A percentile compares a stretch with the other conserved stretches of the same genome.
phyloP scores from a whole-genome alignment of 2,888 invertebrate genomes.

The Drosophila monieri region DNA sequence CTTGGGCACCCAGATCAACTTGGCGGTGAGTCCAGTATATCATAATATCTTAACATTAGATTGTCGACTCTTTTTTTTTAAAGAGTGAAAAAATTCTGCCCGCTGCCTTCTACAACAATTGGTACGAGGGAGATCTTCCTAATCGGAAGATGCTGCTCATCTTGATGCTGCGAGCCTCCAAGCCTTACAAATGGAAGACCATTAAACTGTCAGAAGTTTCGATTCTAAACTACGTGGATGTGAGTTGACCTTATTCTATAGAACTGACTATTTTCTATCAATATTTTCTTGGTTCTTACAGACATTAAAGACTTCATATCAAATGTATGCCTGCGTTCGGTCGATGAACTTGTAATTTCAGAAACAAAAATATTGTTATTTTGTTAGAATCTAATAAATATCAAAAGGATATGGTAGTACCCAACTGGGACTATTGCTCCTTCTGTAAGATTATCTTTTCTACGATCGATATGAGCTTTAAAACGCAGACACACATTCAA shows the following conservation, averaged over 20 bases:
- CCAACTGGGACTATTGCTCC: no score
- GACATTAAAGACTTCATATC: conserved; percentile 74
- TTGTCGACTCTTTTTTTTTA: background rate
- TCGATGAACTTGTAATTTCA: conserved; percentile 38
- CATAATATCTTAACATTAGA: background rate
- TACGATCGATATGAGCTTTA: no score
- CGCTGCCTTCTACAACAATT: conserved; percentile 79
- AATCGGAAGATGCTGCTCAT: conserved; percentile 76
- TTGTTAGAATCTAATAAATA: no score
- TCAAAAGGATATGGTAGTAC: background rate
- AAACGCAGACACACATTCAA: background rate
- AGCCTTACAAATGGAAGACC: conserved; percentile 62
- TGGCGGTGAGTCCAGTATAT: conserved; percentile 56
- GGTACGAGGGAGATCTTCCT: conserved; percentile 77
- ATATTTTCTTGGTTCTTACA: conserved; percentile 29
- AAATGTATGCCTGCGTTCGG: conserved; percentile 72
- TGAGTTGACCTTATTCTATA: conserved; percentile 41
- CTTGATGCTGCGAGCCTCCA: conserved; percentile 71
- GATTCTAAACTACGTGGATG: conserved; percentile 77
- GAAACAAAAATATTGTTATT: background rate
- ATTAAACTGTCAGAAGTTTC: conserved; percentile 76
- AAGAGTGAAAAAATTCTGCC: conserved; percentile 70
- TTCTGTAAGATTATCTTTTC: no score
- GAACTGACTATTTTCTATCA: background rate
- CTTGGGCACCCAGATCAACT: conserved; percentile 71